Base-by-base conservation (phyloP, 2,113 vertebrate genomes). In the Planiliza haematocheilus region DNA sequence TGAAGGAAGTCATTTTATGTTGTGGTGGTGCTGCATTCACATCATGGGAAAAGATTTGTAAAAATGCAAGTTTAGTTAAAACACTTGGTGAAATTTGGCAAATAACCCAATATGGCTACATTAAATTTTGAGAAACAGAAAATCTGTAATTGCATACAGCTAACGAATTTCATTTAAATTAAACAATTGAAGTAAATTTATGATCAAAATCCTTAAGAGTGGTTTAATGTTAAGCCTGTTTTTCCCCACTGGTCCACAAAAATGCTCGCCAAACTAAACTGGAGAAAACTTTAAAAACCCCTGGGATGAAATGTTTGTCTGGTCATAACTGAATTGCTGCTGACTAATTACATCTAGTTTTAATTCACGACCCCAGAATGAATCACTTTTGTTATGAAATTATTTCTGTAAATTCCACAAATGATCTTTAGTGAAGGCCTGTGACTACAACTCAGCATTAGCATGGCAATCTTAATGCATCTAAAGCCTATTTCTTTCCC, bases 11-110 rank as follows among this genome's bases (percentile, higher is more conserved):
- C 17, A 65, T 24, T 66, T 64, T 14, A 38, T 12, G 37, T 46
- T 16, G 30, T 30, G 20, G 7, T 21, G n/a, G 0, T 8, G 79
- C 70, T 84, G 79, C 84, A 11, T 77, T 77, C 76, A 72, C 39
- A 67, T 55, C 65, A 65, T 0, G 51, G 49, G 24, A 4, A 57
- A 74, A 74, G 1, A 4, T 3, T 3, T 39, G 45, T 43, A 59
- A 74, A 50, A 61, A 24, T 6, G 14, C n/a, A 34, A 3, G 0
- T 61, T 52, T 43, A 51, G 20, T 52, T 51, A 51, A 50, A 50
- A 38, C 21, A 17, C 17, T 50, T 64, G 7, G 46, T 20, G 34
- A 50, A 38, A 64, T 39, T 51, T 64, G 46, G 61, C 45, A 39
- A 46, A 51, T 46, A 18, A 64, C 36, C 37, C 14, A 2, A 16